Evolutionary conservation across 1,140 invertebrate species (phyloP).

Genomic region (Brachionus manjavacas): DNA sequence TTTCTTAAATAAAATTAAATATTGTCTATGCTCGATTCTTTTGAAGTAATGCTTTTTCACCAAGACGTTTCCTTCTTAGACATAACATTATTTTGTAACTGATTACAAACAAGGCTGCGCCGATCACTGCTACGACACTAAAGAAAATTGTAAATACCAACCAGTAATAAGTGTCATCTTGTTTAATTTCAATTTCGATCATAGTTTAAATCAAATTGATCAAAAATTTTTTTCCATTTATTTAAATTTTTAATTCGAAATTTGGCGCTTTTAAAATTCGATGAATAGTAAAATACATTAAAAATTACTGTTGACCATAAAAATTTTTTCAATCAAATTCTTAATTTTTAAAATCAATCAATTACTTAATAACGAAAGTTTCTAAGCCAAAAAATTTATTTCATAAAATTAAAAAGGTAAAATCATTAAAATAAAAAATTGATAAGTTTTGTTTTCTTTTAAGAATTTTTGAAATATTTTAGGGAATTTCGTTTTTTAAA

Average conservation of each 20-base stretch:
- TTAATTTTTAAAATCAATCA: too few relatives aligned
- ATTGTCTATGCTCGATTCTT: not conserved
- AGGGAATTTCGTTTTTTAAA: too few relatives aligned
- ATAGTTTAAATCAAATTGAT: not conserved
- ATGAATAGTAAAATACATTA: too few relatives aligned
- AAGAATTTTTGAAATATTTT: too few relatives aligned
- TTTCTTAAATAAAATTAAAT: not conserved
- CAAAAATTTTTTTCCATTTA: not conserved
- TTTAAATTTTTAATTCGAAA: not conserved
- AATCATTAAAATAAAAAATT: too few relatives aligned
- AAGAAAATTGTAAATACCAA: conserved; percentile 30
- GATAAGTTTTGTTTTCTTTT: too few relatives aligned
- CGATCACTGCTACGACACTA: not conserved
- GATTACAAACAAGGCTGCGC: not conserved
- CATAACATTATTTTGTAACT: conserved; percentile 21
- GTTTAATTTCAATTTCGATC: conserved; percentile 3
- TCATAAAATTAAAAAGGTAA: too few relatives aligned
- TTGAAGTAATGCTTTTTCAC: not conserved
- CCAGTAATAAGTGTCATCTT: conserved; percentile 26
- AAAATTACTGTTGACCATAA: too few relatives aligned
- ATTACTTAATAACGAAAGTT: too few relatives aligned
- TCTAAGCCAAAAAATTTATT: too few relatives aligned
- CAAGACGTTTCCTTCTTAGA: not conserved
- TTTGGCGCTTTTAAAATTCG: not conserved
- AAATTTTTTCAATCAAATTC: too few relatives aligned